Evolutionary conservation across 2,888 invertebrate species (phyloP).

Genomic region (Siphonodentalium dalli): DNA sequence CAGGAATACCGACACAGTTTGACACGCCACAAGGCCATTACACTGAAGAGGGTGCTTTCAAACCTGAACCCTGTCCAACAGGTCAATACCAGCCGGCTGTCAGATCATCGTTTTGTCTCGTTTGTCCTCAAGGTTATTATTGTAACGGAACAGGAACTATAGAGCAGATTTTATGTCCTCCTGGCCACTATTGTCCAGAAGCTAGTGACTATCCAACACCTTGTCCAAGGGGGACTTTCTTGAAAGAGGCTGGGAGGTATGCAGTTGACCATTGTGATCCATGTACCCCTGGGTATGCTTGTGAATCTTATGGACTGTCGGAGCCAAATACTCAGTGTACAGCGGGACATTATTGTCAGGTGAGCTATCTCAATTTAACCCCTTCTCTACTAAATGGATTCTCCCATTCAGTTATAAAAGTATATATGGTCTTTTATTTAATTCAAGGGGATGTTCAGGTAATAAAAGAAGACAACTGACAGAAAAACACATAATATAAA

Average conservation of each 20-base stretch:
- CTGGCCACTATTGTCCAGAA: constrained; percentile 56
- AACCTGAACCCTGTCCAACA: constrained; percentile 56
- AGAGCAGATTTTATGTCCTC: constrained; percentile 50
- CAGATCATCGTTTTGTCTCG: constrained; percentile 41
- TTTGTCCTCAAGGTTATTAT: constrained; percentile 60
- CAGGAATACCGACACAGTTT: constrained; percentile 52
- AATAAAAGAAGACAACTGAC: too few species aligned
- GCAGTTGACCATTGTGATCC: constrained; percentile 47
- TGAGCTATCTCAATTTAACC: too few species aligned
- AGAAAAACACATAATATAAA: too few species aligned
- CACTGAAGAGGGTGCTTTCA: constrained; percentile 54
- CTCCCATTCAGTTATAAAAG: too few species aligned
- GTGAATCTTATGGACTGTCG: constrained; percentile 50
- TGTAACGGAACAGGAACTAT: constrained; percentile 54
- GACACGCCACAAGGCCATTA: constrained; percentile 56
- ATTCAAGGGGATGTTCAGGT: too few species aligned
- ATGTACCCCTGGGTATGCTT: constrained; percentile 53
- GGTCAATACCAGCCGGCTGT: constrained; percentile 53
- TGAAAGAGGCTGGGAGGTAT: constrained; percentile 44
- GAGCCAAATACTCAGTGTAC: constrained; percentile 43
- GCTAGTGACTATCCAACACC: constrained; percentile 54
- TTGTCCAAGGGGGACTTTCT: constrained; percentile 55
- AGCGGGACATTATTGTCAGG: constrained; percentile 56
- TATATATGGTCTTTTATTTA: too few species aligned
- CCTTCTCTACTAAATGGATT: too few species aligned